Evolutionary conservation across 2,888 invertebrate species (phyloP).

Genomic region (Acanthopleura granulata): DNA sequence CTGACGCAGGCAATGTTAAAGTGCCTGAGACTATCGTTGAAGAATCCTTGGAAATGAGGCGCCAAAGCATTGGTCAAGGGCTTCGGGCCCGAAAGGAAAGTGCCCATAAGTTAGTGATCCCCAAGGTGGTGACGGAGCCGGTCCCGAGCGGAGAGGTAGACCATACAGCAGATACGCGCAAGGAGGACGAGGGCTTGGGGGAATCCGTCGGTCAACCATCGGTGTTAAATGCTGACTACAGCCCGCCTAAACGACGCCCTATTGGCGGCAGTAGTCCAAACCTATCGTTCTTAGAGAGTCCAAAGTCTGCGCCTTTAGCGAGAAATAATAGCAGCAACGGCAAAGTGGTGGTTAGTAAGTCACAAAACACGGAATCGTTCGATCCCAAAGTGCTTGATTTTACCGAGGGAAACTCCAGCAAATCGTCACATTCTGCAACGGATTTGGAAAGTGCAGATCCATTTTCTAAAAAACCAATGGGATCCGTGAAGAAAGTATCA

Average conservation of each 20-base stretch:
- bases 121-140: neutral
- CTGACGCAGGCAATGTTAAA: constrained; percentile 5
- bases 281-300: neutral
- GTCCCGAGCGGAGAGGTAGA: neutral
- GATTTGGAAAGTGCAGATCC: neutral
- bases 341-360: neutral
- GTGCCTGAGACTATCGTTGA: constrained; percentile 54
- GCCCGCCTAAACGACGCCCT: neutral
- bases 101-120: neutral
- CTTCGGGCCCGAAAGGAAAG: constrained; percentile 2
- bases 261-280: constrained; percentile 5
- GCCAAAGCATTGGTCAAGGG: constrained; percentile 17
- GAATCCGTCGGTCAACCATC: constrained; percentile 44
- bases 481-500: constrained; percentile 2
- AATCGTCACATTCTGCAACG: too few relatives aligned
- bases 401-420: neutral
- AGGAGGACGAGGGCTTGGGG: constrained; percentile 42
- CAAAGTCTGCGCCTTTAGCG: neutral
- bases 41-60: constrained; percentile 42
- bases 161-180: constrained; percentile 12
- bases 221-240: constrained; percentile 32
- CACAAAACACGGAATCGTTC: neutral
- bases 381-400: neutral
- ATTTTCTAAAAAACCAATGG: neutral
- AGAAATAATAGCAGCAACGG: constrained; percentile 1